These are phyloP conservation scores for Rhagophthalmus giganteus DNA, from an alignment of 2,888 invertebrate species.

Conservation along the genomic window DNA sequence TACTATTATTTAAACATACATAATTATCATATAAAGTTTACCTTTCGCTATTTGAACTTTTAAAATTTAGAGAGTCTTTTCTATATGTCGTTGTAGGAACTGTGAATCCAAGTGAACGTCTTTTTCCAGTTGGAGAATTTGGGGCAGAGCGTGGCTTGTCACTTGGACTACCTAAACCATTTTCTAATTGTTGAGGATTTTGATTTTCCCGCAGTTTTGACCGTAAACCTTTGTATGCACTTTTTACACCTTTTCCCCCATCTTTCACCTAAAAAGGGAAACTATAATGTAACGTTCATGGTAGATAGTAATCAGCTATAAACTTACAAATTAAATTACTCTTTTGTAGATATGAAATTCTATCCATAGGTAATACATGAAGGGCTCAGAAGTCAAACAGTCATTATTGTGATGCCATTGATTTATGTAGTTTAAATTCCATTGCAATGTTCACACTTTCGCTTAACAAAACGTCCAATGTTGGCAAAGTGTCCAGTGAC, in stretches of 20 bases:
- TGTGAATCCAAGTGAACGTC: constrained; percentile 54
- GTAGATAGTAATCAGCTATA: too few species aligned
- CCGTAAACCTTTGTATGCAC: constrained; percentile 75
- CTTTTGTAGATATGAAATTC: too few species aligned
- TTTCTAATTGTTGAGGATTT: constrained; percentile 47
- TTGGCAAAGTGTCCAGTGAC: too few species aligned
- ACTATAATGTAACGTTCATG: neutral
- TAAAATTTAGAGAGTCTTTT: constrained; percentile 50
- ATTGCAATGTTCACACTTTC: too few species aligned
- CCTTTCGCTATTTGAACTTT: constrained; percentile 50
- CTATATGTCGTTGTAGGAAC: constrained; percentile 52
- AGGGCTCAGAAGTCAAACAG: too few species aligned
- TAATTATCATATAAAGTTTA: constrained; percentile 13
- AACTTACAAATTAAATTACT: too few species aligned
- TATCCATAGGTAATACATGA: too few species aligned
- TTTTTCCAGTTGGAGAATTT: constrained; percentile 65
- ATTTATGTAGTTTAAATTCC: too few species aligned
- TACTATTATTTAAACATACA: too few species aligned
- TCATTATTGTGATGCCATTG: too few species aligned
- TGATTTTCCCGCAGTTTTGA: constrained; percentile 62
- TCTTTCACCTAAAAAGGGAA: constrained; percentile 66
- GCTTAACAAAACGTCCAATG: too few species aligned
- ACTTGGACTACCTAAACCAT: constrained; percentile 44
- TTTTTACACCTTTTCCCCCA: constrained; percentile 74
- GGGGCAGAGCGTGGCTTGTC: constrained; percentile 66